These are phyloP conservation scores for Cryptocephalus primarius DNA, from an alignment of 2,888 invertebrate genomes.

Conservation along the genomic window DNA sequence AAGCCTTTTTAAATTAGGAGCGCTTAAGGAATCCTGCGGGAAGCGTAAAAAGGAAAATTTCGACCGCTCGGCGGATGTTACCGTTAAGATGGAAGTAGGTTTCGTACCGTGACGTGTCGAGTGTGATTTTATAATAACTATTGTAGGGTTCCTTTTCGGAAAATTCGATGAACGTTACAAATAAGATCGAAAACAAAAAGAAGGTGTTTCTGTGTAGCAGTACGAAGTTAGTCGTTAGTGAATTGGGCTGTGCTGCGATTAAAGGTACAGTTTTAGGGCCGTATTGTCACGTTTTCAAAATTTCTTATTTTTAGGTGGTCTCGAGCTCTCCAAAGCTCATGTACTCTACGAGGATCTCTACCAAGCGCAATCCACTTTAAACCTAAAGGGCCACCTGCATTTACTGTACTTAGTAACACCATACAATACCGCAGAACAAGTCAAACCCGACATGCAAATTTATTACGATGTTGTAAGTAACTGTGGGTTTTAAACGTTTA, in stretches of 20 bases:
- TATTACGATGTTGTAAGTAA: constrained; percentile 53
- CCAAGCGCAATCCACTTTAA: constrained; percentile 60
- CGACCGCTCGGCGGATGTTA: constrained; percentile 13
- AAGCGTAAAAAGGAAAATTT: constrained; percentile 9
- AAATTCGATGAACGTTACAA: neutral
- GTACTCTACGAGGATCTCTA: constrained; percentile 65
- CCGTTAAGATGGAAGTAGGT: constrained; percentile 25
- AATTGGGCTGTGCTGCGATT: constrained; percentile 70
- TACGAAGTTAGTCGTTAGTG: constrained; percentile 42
- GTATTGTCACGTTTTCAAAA: neutral
- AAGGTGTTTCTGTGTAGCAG: constrained; percentile 20
- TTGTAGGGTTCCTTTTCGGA: constrained; percentile 1
- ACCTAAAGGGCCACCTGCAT: constrained; percentile 73
- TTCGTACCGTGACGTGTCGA: neutral
- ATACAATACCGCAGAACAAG: constrained; percentile 50
- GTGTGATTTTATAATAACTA: neutral
- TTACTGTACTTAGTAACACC: constrained; percentile 80
- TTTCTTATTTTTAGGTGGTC: constrained; percentile 48
- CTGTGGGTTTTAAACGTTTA: neutral
- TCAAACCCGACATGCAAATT: constrained; percentile 41
- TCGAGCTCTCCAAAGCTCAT: constrained; percentile 62
- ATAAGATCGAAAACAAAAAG: constrained; percentile 13
- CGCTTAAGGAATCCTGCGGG: constrained; percentile 27
- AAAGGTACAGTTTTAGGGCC: constrained; percentile 44
- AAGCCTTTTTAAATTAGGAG: constrained; percentile 38